Evolutionary conservation across 2,888 invertebrate species (phyloP).

Genomic region (Listrodromus nycthemerus): DNA sequence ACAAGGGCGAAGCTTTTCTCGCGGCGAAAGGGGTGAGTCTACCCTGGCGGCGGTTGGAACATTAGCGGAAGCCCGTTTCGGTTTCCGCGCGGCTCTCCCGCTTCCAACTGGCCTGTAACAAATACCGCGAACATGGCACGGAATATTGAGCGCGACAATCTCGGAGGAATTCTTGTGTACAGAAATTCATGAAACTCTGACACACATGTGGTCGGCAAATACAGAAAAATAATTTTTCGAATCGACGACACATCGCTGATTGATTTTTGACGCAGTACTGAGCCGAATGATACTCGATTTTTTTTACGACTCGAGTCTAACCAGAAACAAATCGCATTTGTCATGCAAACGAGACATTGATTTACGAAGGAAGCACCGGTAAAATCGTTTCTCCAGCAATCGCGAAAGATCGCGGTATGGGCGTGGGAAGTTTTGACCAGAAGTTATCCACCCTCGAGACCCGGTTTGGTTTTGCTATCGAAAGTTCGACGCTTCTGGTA

Average conservation of each 20-base stretch:
- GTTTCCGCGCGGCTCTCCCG: slow-evolving; percentile 55
- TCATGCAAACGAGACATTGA: background rate
- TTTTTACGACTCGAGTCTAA: background rate
- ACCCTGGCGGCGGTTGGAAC: slow-evolving; percentile 49
- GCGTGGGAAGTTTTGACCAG: slow-evolving; percentile 33
- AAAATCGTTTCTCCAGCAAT: background rate
- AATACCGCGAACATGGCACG: slow-evolving; percentile 70
- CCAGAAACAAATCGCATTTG: background rate
- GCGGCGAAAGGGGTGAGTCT: slow-evolving; percentile 2
- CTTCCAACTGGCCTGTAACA: slow-evolving; percentile 67
- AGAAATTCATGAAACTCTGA: no score
- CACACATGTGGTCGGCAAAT: no score
- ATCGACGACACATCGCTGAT: no score
- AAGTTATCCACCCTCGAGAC: slow-evolving; percentile 32
- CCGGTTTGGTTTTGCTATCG: slow-evolving; percentile 34
- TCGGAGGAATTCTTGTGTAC: slow-evolving; percentile 28
- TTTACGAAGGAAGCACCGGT: background rate
- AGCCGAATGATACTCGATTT: no score
- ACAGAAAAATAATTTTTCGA: no score
- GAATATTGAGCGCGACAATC: slow-evolving; percentile 70
- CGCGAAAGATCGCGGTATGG: slow-evolving; percentile 2
- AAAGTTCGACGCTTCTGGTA: slow-evolving; percentile 50
- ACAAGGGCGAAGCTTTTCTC: slow-evolving; percentile 24
- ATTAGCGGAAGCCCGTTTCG: slow-evolving; percentile 69
- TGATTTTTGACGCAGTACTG: no score